Evolutionary conservation across 2,888 invertebrate species (phyloP).

Genomic region (Myopa testacea): DNA sequence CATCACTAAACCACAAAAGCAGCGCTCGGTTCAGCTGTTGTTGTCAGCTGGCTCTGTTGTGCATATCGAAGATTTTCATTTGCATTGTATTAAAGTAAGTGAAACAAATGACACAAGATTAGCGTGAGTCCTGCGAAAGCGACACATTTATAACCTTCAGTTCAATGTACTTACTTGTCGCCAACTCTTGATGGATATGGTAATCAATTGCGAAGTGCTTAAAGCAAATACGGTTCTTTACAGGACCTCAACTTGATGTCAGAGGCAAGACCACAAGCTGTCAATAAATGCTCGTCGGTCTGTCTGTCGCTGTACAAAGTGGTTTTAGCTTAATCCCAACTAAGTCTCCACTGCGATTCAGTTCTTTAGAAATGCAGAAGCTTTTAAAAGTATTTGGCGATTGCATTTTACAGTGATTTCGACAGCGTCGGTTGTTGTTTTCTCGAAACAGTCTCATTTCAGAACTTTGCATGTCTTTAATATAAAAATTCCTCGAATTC

Average conservation of each 20-base stretch:
- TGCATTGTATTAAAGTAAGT: slow-evolving; percentile 32
- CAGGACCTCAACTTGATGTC: background rate
- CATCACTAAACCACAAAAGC: slow-evolving; percentile 27
- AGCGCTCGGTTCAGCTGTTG: background rate
- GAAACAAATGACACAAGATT: slow-evolving; percentile 45
- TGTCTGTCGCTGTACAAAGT: slow-evolving; percentile 11
- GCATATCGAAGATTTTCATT: slow-evolving; percentile 42
- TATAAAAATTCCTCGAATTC: slow-evolving; percentile 39
- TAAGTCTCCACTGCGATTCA: background rate
- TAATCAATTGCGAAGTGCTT: slow-evolving; percentile 62
- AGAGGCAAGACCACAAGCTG: slow-evolving; percentile 43
- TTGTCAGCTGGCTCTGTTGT: background rate
- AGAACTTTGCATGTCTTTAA: slow-evolving; percentile 6
- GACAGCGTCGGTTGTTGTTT: background rate
- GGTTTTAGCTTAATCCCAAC: slow-evolving; percentile 7
- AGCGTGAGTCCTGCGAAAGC: slow-evolving; percentile 43
- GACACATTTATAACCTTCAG: background rate
- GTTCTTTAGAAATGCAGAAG: background rate
- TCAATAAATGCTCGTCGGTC: slow-evolving; percentile 35
- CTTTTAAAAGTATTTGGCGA: slow-evolving; percentile 7
- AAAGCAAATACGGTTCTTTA: slow-evolving; percentile 34
- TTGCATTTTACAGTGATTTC: background rate
- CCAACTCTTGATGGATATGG: slow-evolving; percentile 60
- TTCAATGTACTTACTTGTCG: slow-evolving; percentile 34
- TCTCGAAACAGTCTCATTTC: background rate